Evolutionary conservation across 2,113 vertebrate species (phyloP), one percentile per base, ranked within the genome.

Genomic region (Anthoscopus minutus): DNA sequence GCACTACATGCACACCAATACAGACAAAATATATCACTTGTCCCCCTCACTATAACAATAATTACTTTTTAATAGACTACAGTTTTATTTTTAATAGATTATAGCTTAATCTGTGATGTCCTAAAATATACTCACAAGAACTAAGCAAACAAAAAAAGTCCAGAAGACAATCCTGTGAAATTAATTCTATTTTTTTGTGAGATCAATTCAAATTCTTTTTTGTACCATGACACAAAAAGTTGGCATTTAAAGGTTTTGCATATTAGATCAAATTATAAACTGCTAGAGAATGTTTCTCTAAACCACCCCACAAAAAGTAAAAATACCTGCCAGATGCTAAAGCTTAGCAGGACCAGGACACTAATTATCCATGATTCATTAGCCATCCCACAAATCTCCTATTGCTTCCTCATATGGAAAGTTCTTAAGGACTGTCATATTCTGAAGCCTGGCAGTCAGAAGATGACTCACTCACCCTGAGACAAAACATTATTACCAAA

Each of bases 381-480:
- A 93, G 73, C 70, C 18, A 35, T 54, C 47, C 74, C 60, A 89
- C 54, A 80, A 77, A 92, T 88, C 72, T 70, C 69, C 83, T 83
- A 83, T 1, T 83, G 82, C 88, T 86, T 94, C 80, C 76, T 88
- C 94, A 70, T 21, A 94, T 44, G 86, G 80, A 71, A 90, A 86
- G 67, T 60, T 93, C 66, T 76, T 76, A 12, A 71, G 60, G 53
- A 73, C 67, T 81, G 35, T 54, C 71, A 79, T 73, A 60, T 47
- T 92, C 94, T 54, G 31, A 77, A 80, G 80, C 58, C 33, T 77
- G 38, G 76, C 67, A 86, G 76, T 45, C 67, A 86, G 45, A 88
- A 83, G 58, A 88, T 93, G 92, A 96, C 91, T 95, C 85, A 94
- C 33, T 82, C 48, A n/a, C 71, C 91, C 56, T 54, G 50, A 95